These are phyloP conservation scores for Leucophenga maculata DNA, from an alignment of 2,888 invertebrate species.

Conservation along the genomic window DNA sequence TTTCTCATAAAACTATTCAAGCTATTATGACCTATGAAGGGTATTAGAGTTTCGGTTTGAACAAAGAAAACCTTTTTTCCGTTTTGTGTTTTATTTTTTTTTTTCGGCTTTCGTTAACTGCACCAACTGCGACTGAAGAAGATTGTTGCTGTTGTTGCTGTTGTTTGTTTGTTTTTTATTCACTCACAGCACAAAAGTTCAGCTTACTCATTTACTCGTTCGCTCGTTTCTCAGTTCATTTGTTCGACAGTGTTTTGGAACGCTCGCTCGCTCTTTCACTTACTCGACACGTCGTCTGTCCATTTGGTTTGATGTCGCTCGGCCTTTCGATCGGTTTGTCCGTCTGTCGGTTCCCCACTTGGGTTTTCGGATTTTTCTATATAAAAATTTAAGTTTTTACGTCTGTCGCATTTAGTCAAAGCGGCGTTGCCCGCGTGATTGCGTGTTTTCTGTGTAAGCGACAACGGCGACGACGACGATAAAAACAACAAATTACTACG, in stretches of 20 bases:
- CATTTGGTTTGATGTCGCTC: neutral
- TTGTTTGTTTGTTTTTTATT: neutral
- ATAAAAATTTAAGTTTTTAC: constrained; percentile 62
- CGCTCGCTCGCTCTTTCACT: neutral
- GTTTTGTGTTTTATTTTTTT: neutral
- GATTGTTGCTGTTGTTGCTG: neutral
- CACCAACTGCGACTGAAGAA: neutral
- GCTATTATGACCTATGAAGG: too few relatives aligned
- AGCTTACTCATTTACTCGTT: neutral
- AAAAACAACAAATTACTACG: neutral
- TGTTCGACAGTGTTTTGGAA: neutral
- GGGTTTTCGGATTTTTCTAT: constrained; percentile 38
- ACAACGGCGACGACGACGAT: neutral
- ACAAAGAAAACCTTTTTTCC: too few relatives aligned
- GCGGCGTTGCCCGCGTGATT: constrained; percentile 36
- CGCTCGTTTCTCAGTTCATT: neutral
- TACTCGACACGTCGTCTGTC: neutral
- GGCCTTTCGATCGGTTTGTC: neutral
- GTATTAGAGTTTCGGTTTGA: too few relatives aligned
- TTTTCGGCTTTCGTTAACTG: neutral
- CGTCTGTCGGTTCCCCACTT: constrained; percentile 14
- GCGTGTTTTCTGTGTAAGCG: constrained; percentile 1
- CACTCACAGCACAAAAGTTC: neutral
- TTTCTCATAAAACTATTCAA: too few relatives aligned
- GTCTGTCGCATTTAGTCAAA: constrained; percentile 58